A percentile compares a stretch with the other conserved stretches of the same genome.
Conservation (phyloP, 2,113 vertebrate species). For the Dinomys branickii region DNA sequence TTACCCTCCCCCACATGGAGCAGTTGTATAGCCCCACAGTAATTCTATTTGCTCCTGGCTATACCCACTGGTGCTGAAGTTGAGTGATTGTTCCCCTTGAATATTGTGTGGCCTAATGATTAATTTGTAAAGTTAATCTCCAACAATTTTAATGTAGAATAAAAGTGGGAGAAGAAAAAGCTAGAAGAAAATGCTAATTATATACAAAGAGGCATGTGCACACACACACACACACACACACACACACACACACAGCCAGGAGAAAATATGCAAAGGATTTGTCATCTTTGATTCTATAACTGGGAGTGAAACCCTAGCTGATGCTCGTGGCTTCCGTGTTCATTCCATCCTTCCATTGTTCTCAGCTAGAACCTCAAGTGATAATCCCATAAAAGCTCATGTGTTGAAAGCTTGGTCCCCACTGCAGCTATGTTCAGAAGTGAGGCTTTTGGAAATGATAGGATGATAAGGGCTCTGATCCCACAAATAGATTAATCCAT, state of each 20-base stretch:
- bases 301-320: neutral
- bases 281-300: rapidly evolving
- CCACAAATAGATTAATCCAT: neutral
- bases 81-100: neutral
- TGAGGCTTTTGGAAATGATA: neutral
- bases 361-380: neutral
- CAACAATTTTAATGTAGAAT: neutral
- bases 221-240: neutral
- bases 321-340: neutral
- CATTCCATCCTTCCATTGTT: neutral
- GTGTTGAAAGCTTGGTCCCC: neutral
- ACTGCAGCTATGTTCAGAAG: neutral
- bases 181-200: neutral
- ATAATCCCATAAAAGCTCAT: neutral
- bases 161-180: neutral
- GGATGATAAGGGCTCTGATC: neutral
- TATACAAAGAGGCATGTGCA: neutral
- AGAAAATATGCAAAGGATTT: neutral
- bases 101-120: neutral
- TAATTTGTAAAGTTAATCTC: neutral
- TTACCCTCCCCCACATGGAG: neutral
- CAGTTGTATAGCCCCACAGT: neutral
- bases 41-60: neutral
- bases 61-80: neutral
- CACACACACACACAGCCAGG: neutral